phyloP scores from a whole-genome alignment of 1,140 invertebrate species.

The Cyphomyrmex costatus region DNA sequence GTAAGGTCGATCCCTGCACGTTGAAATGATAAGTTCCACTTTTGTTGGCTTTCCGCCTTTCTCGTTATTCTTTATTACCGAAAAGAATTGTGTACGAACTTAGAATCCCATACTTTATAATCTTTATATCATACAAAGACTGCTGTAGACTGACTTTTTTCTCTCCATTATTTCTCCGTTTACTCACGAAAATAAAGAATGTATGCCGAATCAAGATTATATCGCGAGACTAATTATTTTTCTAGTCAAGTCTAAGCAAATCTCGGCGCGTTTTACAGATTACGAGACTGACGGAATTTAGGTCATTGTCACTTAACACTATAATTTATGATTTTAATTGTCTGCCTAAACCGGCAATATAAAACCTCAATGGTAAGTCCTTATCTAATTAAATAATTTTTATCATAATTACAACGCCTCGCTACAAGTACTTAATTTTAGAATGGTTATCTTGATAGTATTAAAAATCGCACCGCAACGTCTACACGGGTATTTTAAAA shows the following conservation, averaged over 20 bases:
- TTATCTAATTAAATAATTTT: not conserved
- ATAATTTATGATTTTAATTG: not conserved
- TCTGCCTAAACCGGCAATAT: not conserved
- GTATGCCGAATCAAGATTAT: not conserved
- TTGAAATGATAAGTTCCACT: slow-evolving; percentile 7
- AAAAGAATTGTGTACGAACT: not conserved
- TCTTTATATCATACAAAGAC: not conserved
- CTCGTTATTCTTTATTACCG: not conserved
- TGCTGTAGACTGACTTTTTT: not conserved
- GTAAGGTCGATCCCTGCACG: slow-evolving; percentile 36
- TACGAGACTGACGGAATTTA: not conserved
- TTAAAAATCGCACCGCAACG: not conserved
- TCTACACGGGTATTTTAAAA: not conserved
- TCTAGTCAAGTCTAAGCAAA: not conserved
- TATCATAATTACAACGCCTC: not conserved
- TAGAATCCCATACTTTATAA: not conserved
- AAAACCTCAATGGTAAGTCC: not conserved
- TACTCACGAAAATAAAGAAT: not conserved
- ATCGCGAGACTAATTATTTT: not conserved
- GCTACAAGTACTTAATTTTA: not conserved
- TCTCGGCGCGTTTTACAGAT: not conserved
- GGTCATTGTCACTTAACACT: not conserved
- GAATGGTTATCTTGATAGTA: not conserved
- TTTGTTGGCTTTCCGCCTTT: not conserved
- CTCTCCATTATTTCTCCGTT: not conserved